Conservation (phyloP, 2,113 vertebrate species). For the Zosterops hypoxanthus region DNA sequence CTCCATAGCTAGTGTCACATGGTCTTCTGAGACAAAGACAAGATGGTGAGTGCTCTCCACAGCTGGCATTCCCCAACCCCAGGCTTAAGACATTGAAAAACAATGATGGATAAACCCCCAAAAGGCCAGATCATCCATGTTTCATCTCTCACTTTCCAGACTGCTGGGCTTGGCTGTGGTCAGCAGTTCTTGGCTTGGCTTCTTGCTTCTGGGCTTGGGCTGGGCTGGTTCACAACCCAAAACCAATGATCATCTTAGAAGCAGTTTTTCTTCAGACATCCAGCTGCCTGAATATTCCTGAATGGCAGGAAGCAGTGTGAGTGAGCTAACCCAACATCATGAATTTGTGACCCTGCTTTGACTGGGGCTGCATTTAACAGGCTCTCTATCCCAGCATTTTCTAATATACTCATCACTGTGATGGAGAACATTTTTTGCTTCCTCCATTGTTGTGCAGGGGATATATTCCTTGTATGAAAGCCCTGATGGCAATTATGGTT, state of each 20-base stretch:
- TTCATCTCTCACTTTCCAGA: background rate
- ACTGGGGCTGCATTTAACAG: background rate
- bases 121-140: background rate
- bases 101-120: background rate
- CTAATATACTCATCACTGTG: background rate
- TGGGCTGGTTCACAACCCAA: background rate
- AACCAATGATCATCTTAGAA: background rate
- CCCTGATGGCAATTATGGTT: background rate
- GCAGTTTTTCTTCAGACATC: background rate
- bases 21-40: background rate
- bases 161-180: fast-evolving
- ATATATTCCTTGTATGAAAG: background rate
- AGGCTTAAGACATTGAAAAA: background rate
- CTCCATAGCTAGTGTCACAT: background rate
- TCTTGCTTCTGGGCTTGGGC: background rate
- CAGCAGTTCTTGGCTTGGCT: background rate
- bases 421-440: background rate
- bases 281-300: background rate
- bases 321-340: background rate
- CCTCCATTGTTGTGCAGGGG: background rate
- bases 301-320: background rate
- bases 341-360: background rate
- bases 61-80: background rate
- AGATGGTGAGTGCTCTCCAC: background rate
- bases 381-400: background rate